These are phyloP conservation scores for Polydrusus cervinus DNA, from an alignment of 2,888 invertebrate genomes.

Conservation along the genomic window DNA sequence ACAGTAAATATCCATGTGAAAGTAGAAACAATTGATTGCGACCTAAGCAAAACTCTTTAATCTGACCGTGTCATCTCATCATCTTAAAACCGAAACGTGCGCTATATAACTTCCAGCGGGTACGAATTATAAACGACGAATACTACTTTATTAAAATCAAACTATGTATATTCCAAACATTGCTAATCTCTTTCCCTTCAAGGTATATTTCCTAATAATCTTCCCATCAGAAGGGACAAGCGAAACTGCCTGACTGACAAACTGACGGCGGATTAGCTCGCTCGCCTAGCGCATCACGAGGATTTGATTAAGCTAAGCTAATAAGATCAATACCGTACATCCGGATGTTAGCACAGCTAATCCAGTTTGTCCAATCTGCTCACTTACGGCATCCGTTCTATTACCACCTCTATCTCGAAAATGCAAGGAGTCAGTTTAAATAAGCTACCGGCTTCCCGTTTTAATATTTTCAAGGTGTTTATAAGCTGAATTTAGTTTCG, in stretches of 20 bases:
- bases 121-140: background rate
- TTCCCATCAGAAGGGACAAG: conserved; percentile 38
- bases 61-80: no score
- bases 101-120: no score
- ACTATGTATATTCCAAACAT: conserved; percentile 20
- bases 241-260: conserved; percentile 49
- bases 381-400: conserved; percentile 56
- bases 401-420: conserved; percentile 52
- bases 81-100: no score
- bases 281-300: conserved; percentile 51
- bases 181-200: conserved; percentile 22
- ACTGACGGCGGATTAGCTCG: conserved; percentile 48
- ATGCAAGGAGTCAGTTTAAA: conserved; percentile 32
- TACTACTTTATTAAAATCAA: background rate
- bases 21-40: no score
- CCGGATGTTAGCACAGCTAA: conserved; percentile 61
- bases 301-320: conserved; percentile 62
- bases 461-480: conserved; percentile 16
- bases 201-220: conserved; percentile 44
- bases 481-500: conserved; percentile 2
- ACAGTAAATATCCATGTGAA: no score
- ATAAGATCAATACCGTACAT: conserved; percentile 63
- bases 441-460: background rate
- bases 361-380: conserved; percentile 60
- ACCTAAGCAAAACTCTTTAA: no score